phyloP scores from a whole-genome alignment of 2,797 vertebrate species.

The Eulemur mongoz region DNA sequence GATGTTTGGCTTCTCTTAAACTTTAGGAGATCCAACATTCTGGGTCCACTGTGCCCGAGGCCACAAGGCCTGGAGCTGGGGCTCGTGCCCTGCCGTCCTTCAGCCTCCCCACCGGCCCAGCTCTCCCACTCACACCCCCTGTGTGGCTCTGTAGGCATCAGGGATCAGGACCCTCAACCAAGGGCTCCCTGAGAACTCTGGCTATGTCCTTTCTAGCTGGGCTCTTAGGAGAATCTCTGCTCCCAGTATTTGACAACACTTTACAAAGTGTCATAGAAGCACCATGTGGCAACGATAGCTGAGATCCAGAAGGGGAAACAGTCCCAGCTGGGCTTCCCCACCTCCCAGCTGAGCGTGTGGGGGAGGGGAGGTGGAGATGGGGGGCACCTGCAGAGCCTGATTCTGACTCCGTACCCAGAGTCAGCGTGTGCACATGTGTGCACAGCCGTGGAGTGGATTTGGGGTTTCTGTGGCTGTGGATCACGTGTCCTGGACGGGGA shows the following conservation, averaged over 20 bases:
- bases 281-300: accelerated
- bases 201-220: not conserved
- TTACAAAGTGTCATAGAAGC: accelerated
- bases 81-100: accelerated
- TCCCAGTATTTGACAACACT: accelerated
- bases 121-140: accelerated
- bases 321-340: not conserved
- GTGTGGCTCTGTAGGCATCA: not conserved
- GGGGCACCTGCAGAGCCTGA: accelerated
- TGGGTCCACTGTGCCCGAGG: accelerated
- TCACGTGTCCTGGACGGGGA: not conserved
- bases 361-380: not conserved
- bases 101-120: not conserved
- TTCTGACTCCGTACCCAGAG: accelerated
- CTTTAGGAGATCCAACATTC: not conserved
- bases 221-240: not conserved
- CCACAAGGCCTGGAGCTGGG: not conserved
- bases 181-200: not conserved
- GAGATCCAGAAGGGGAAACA: not conserved
- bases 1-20: not conserved
- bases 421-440: accelerated
- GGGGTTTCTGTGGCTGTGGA: not conserved
- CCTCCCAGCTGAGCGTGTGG: accelerated
- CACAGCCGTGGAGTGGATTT: accelerated
- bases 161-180: not conserved